These are phyloP conservation scores for Pyrrhura leucotis DNA, from an alignment of 2,797 vertebrate genomes.

Conservation along the genomic window DNA sequence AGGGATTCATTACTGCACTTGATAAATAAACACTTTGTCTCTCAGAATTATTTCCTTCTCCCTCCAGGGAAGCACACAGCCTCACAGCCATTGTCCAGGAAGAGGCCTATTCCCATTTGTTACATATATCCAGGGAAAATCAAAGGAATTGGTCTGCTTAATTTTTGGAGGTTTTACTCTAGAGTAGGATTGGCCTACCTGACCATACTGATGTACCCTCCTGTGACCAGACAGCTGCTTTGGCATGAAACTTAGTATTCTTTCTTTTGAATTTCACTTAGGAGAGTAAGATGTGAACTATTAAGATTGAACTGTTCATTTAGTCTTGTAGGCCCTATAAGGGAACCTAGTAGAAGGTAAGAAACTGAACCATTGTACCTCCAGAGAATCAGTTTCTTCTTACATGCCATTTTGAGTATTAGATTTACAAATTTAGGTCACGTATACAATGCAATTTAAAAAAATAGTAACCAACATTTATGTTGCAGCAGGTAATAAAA, in stretches of 20 bases:
- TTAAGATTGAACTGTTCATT: not conserved
- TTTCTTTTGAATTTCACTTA: not conserved
- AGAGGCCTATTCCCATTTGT: not conserved
- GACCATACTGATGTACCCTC: not conserved
- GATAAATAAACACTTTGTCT: not conserved
- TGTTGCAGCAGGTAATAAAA: not conserved
- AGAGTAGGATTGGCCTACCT: not conserved
- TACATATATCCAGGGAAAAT: not conserved
- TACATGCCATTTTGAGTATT: not conserved
- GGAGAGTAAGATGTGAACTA: not conserved
- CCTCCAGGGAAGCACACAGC: not conserved
- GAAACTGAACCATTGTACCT: not conserved
- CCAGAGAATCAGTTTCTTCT: not conserved
- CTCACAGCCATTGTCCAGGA: not conserved
- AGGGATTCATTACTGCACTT: not conserved
- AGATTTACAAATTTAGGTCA: not conserved
- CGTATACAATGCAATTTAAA: not conserved
- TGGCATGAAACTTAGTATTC: not conserved
- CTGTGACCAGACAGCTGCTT: not conserved
- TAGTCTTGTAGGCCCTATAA: not conserved
- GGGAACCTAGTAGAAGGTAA: not conserved
- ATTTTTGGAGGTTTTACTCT: not conserved
- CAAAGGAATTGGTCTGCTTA: not conserved
- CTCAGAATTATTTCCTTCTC: not conserved
- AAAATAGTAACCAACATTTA: not conserved